Conservation (phyloP, 2,888 invertebrate species). For the Habrosyne pyritoides region DNA sequence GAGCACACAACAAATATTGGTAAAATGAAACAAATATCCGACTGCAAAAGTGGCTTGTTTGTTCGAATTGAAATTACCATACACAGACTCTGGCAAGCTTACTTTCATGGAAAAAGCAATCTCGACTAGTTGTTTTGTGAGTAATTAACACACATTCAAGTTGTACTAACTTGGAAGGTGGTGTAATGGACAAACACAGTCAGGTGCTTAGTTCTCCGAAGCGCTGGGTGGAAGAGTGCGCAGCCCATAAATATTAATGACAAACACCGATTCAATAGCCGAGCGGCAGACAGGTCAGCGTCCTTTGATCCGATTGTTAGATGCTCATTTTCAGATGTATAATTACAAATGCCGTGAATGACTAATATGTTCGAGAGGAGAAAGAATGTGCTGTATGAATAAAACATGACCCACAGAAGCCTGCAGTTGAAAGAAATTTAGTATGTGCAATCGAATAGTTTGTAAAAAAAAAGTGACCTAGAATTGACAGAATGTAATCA, state of each 20-base stretch:
- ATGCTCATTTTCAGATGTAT: slow-evolving; percentile 66
- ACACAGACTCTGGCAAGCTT: slow-evolving; percentile 14
- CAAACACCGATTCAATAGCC: slow-evolving; percentile 71
- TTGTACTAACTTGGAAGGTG: slow-evolving; percentile 39
- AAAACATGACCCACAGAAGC: slow-evolving; percentile 42
- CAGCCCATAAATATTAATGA: slow-evolving; percentile 79
- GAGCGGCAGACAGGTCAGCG: slow-evolving; percentile 69
- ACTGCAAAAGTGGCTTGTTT: slow-evolving; percentile 14
- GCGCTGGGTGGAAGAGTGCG: slow-evolving; percentile 63
- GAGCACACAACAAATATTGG: slow-evolving; percentile 18
- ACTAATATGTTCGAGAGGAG: slow-evolving; percentile 45
- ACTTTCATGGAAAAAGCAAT: slow-evolving; percentile 19
- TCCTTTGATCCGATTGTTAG: slow-evolving; percentile 73
- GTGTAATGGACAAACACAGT: slow-evolving; percentile 65
- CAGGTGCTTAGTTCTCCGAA: slow-evolving; percentile 67
- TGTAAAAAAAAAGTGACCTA: slow-evolving; percentile 39
- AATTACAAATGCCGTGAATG: slow-evolving; percentile 65
- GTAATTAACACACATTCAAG: slow-evolving; percentile 45
- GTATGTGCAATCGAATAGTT: slow-evolving; percentile 18
- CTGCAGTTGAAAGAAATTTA: slow-evolving; percentile 25
- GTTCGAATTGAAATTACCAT: slow-evolving; percentile 21
- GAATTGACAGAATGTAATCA: slow-evolving; percentile 37
- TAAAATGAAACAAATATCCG: slow-evolving; percentile 5
- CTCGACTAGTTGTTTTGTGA: slow-evolving; percentile 23
- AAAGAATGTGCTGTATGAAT: slow-evolving; percentile 52